Evolutionary conservation across 2,888 invertebrate species (phyloP).

Genomic region (Folsomia candida): DNA sequence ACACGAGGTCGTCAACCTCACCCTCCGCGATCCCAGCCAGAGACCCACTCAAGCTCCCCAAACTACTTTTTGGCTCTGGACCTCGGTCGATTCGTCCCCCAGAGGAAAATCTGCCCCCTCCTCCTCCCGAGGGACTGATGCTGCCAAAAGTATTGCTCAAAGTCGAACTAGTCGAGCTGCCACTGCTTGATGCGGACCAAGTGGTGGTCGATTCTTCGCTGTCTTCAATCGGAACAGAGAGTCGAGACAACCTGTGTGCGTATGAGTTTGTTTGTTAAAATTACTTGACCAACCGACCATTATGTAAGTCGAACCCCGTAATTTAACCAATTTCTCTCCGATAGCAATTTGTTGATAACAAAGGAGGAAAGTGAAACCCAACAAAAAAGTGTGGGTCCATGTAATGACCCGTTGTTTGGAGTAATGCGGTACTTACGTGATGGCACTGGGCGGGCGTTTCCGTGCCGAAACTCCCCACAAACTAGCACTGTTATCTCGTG

Average conservation of each 20-base stretch:
- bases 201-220: neutral
- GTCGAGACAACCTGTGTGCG: neutral
- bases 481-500: constrained; percentile 40
- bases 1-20: neutral
- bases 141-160: neutral
- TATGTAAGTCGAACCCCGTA: no score
- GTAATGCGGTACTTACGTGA: constrained; percentile 46
- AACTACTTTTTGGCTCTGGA: neutral
- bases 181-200: neutral
- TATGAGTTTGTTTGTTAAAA: neutral
- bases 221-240: neutral
- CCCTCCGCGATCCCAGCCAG: neutral
- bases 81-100: neutral
- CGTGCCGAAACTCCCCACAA: constrained; percentile 46
- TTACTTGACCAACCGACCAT: no score
- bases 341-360: neutral
- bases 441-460: constrained; percentile 49
- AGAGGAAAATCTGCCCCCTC: neutral
- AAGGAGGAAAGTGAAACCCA: neutral
- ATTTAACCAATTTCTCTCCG: neutral
- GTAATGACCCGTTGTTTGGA: no score
- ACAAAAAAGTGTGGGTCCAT: no score
- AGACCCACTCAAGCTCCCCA: neutral
- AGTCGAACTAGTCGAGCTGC: neutral
- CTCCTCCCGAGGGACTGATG: neutral